Base-by-base conservation (phyloP, 2,888 invertebrate genomes). In the Linnaemya tessellans region DNA sequence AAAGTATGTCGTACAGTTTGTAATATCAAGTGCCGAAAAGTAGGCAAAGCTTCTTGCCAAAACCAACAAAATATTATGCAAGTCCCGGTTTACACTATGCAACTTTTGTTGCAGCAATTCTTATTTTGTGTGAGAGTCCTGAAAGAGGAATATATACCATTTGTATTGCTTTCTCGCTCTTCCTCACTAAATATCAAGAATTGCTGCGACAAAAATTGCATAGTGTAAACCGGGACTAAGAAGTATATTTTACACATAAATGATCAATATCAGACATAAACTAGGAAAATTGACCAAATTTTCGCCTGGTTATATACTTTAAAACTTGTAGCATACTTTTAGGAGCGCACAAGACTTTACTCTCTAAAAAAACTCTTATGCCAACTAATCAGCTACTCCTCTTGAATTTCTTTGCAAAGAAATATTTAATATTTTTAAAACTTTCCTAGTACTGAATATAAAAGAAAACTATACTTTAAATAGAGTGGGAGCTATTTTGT, bases 401-500 rank as follows among this genome's bases (percentile, higher is more conserved):
- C 54, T 54, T 22, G 22, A 22, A 54, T 20, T n/a, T 51, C 20
- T 51, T 51, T 20, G 9, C 1, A 9, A 5, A 51, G 51, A 51
- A 51, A 22, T 11, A 54, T 54, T 54, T 54, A 22, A 56, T 56
- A 30, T 30, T 56, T 56, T 56, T 3, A 56, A 56, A 30, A 56
- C 56, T 60, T 60, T 60, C 11, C 4, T 60, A 60, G 4, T 3
- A 30, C 38, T 11, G 9, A 30, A 3, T 25, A 65, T n/a, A 4
- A 30, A 30, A 30, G 3, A 30, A 30, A 30, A 30, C 2, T 3
- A 30, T 30, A 56, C 18, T 58, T 15, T 22, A 35, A 46, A 71
- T 46, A 5, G 56, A 15, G 15, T 64, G 80, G 73, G 46, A 73
- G 68, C 41, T 65, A 58, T 64, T 73, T 81, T 82, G 70, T 67